Evolutionary conservation across 2,113 vertebrate species (phyloP), one percentile per base, ranked within the genome.

Genomic region (Percina caprodes): DNA sequence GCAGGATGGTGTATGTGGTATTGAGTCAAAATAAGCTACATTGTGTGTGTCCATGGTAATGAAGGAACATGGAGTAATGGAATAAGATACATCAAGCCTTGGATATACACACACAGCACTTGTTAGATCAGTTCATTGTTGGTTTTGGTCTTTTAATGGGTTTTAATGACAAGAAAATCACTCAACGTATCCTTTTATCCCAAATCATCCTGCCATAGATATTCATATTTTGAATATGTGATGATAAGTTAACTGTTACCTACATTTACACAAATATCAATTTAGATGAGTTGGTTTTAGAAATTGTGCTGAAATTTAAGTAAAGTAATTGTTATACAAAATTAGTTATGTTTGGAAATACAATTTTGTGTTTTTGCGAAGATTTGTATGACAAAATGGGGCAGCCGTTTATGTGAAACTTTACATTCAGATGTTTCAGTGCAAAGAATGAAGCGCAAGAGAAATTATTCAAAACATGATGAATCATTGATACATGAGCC

Each of bases 401-500:
- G n/a, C 39, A 74, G n/a, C 5, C 3, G 70, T 52, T 39, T 7
- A 11, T 24, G 18, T 58, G 16, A 69, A 52, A 77, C 70, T 45
- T 61, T n/a, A 45, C 18, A 45, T 49, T 52, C 19, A 14, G 46
- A 60, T 60, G 23, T 71, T 76, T 45, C 7, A 48, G 69, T 21
- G 35, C 7, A 54, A 68, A 74, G 59, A 73, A 79, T 16, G 19
- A 69, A 46, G 60, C 42, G 42, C 60, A 62, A 82, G 59, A 77
- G 1, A 74, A 83, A 46, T 52, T 80, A 66, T 80, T 84, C 71
- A 71, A 86, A 84, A 86, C 76, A 80, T 10, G 42, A 84, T 91
- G 83, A 89, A 91, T 91, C 80, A 89, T 91, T 89, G 86, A 91
- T 88, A 72, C 82, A 69, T 45, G 62, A 56, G 75, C 85, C 87